Conservation (phyloP, 2,113 vertebrate species). For the Australoheros scitulus region DNA sequence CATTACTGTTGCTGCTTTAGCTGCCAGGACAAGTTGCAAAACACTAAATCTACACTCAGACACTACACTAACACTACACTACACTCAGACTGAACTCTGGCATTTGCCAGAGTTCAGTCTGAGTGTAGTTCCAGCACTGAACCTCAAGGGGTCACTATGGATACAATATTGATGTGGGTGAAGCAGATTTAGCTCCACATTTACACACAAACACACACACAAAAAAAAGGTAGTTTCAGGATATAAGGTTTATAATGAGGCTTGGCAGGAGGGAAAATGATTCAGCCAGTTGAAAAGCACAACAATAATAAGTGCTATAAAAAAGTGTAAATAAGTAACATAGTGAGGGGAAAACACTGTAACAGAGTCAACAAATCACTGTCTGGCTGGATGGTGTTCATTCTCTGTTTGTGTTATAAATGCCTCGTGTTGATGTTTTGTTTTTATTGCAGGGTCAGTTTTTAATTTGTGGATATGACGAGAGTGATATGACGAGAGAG, state of each 20-base stretch:
- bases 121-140: conserved; percentile 8
- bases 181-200: neutral
- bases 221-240: conserved; percentile 48
- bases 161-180: neutral
- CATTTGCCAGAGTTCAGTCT: neutral
- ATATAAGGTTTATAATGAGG: conserved; percentile 44
- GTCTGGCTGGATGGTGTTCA: neutral
- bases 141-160: conserved; percentile 61
- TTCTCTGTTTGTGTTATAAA: conserved; percentile 4
- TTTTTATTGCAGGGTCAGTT: neutral
- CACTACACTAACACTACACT: too few species aligned
- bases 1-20: neutral
- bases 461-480: neutral
- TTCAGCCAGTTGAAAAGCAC: conserved; percentile 34
- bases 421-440: neutral
- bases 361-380: conserved; percentile 9
- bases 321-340: conserved; percentile 39
- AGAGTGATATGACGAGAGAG: neutral
- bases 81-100: too few species aligned
- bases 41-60: too few species aligned
- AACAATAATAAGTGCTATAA: conserved; percentile 38
- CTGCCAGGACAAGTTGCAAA: neutral
- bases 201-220: neutral
- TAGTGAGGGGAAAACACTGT: neutral
- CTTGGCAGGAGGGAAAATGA: conserved; percentile 52